These are phyloP conservation scores for Epistrophe grossulariae DNA, from an alignment of 2,888 invertebrate genomes.

Conservation along the genomic window DNA sequence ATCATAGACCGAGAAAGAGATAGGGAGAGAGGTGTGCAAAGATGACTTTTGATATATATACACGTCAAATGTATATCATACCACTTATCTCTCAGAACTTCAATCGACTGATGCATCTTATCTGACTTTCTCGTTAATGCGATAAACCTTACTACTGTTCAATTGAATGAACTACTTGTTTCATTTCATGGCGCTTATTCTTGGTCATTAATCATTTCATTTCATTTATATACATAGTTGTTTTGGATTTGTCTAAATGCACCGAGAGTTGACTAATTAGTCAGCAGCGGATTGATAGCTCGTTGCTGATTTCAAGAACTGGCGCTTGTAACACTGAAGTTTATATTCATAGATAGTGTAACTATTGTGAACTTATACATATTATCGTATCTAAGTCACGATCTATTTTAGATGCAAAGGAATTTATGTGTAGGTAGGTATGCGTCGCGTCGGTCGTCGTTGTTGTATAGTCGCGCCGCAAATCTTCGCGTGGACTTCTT, in stretches of 20 bases:
- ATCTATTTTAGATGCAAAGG: slow-evolving; percentile 44
- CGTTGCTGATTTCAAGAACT: slow-evolving; percentile 25
- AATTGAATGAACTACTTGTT: slow-evolving; percentile 43
- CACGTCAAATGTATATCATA: not conserved
- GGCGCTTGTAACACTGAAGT: slow-evolving; percentile 41
- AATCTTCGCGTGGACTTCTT: slow-evolving; percentile 27
- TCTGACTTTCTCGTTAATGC: slow-evolving; percentile 30
- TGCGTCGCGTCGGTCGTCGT: slow-evolving; percentile 30
- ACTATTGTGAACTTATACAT: slow-evolving; percentile 33
- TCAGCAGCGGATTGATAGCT: slow-evolving; percentile 3
- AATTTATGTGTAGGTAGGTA: slow-evolving; percentile 69
- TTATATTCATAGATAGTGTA: slow-evolving; percentile 14
- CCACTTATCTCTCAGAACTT: slow-evolving; percentile 31
- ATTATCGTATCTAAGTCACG: slow-evolving; percentile 33
- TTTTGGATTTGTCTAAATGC: slow-evolving; percentile 39
- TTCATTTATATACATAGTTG: slow-evolving; percentile 6
- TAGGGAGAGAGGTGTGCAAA: not conserved
- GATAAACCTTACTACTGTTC: slow-evolving; percentile 27
- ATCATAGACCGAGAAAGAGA: not conserved
- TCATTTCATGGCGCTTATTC: slow-evolving; percentile 12
- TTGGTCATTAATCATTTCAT: slow-evolving; percentile 45
- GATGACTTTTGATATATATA: not conserved
- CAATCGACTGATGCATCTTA: slow-evolving; percentile 17
- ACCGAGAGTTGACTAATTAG: slow-evolving; percentile 57
- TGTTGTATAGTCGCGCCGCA: not conserved